A percentile compares a stretch with the other conserved stretches of the same genome.
Conservation (phyloP, 2,888 invertebrate genomes). For the Galerucella nymphaeae region DNA sequence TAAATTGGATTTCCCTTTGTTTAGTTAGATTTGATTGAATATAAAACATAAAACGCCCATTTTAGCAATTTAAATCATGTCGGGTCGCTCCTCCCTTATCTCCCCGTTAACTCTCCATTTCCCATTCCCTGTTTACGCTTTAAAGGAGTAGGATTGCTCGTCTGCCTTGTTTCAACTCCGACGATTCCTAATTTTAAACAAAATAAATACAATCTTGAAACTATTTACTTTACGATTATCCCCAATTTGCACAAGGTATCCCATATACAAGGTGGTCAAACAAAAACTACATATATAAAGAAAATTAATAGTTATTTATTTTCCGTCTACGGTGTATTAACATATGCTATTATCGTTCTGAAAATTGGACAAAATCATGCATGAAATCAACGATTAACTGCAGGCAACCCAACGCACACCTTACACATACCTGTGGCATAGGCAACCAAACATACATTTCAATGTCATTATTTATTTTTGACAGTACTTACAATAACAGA, state of each 20-base stretch:
- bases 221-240: conserved; percentile 12
- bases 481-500: too few species aligned
- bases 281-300: neutral
- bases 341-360: too few species aligned
- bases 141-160: conserved; percentile 30
- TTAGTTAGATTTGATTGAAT: conserved; percentile 61
- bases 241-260: conserved; percentile 4
- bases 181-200: conserved; percentile 11
- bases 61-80: conserved; percentile 65
- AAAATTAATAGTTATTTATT: too few species aligned
- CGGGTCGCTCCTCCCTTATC: conserved; percentile 57
- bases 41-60: conserved; percentile 65
- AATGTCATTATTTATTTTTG: too few species aligned
- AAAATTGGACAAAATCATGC: too few species aligned
- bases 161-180: conserved; percentile 18
- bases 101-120: conserved; percentile 39
- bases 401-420: too few species aligned
- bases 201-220: conserved; percentile 16
- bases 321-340: too few species aligned
- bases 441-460: too few species aligned
- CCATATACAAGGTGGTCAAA: neutral
- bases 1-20: conserved; percentile 58
- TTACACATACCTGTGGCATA: too few species aligned
- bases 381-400: too few species aligned
- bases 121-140: conserved; percentile 27